Conservation (phyloP, 37 sponge, comb jelly and placozoan species). For the Aplysina aerophoba region DNA sequence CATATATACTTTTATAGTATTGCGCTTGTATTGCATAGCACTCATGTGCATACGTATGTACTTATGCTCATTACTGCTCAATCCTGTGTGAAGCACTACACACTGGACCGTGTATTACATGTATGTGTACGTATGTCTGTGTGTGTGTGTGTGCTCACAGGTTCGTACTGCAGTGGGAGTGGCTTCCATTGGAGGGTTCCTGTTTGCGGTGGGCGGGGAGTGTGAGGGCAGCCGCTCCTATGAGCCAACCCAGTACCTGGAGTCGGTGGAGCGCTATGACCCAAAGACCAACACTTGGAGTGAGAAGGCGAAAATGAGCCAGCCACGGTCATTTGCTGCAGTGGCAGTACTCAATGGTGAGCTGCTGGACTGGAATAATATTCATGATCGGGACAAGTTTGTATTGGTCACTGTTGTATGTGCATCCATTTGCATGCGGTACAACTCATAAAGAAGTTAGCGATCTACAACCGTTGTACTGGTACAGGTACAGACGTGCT, state of each 20-base stretch:
- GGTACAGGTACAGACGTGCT: no score
- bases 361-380: not conserved
- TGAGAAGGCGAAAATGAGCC: conserved; percentile 64
- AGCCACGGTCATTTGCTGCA: conserved; percentile 81
- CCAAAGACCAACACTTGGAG: conserved; percentile 80
- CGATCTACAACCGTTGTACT: no score
- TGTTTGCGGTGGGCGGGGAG: conserved; percentile 92
- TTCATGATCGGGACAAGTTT: no score
- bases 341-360: conserved; percentile 67
- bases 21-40: not conserved
- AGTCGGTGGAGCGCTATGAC: conserved; percentile 79
- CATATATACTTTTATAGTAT: not conserved
- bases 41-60: conserved; percentile 1
- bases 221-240: conserved; percentile 77
- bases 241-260: conserved; percentile 86
- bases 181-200: conserved; percentile 67
- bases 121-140: conserved; percentile 4
- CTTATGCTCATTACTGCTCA: no score
- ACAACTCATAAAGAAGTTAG: no score
- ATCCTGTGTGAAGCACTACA: no score
- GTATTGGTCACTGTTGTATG: no score
- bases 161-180: conserved; percentile 85
- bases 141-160: conserved; percentile 14
- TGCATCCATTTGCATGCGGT: no score
- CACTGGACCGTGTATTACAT: not conserved